Percentiles rank a stretch among this genome's conserved stretches.
Evolutionary conservation across 2,888 invertebrate species (phyloP).

Genomic region (Caenorhabditis sulstoni): DNA sequence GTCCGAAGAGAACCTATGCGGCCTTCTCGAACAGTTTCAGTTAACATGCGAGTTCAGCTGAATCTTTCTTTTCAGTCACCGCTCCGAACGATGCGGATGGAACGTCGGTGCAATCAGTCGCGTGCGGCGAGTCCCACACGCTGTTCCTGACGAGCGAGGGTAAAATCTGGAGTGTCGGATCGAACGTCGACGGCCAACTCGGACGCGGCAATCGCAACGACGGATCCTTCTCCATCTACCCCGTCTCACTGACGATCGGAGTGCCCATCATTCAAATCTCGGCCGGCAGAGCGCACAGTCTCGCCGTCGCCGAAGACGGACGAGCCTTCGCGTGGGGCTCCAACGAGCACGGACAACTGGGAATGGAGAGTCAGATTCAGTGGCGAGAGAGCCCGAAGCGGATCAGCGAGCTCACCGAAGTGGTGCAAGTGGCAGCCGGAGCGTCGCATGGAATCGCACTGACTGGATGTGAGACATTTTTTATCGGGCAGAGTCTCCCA

Average conservation of each 20-base stretch:
- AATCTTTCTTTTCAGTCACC: constrained; percentile 62
- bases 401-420: constrained; percentile 80
- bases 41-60: too few species aligned
- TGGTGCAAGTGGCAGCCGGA: constrained; percentile 92
- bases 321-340: constrained; percentile 92
- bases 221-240: constrained; percentile 73
- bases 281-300: constrained; percentile 70
- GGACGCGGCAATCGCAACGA: constrained; percentile 64
- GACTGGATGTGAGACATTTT: constrained; percentile 84
- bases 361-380: constrained; percentile 42
- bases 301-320: constrained; percentile 75
- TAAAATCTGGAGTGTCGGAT: constrained; percentile 74
- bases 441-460: constrained; percentile 89
- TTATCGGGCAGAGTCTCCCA: too few species aligned
- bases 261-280: constrained; percentile 68
- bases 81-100: constrained; percentile 65
- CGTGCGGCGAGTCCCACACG: constrained; percentile 75
- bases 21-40: too few species aligned
- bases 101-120: constrained; percentile 62
- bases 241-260: constrained; percentile 63
- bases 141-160: constrained; percentile 72
- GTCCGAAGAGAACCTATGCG: too few species aligned
- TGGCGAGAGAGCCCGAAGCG: constrained; percentile 65
- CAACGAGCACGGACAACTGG: constrained; percentile 94
- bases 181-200: constrained; percentile 67